Evolutionary conservation across 2,113 vertebrate genomes (phyloP).

Genomic region (Eudyptes chrysolophus): DNA sequence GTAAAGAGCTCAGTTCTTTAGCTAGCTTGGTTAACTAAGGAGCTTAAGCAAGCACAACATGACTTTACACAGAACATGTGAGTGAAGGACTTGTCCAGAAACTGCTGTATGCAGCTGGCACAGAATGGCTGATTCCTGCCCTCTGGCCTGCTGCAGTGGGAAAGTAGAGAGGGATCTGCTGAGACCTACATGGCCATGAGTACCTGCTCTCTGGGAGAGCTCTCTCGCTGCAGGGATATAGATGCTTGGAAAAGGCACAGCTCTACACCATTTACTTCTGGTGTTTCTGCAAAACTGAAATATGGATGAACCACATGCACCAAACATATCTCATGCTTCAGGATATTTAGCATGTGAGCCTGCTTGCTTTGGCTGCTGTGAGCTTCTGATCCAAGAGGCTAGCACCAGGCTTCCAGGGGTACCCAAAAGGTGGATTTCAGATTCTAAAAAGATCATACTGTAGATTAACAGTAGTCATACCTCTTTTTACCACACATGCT

Average conservation of each 20-base stretch:
- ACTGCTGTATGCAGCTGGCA: not conserved
- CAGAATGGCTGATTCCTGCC: not conserved
- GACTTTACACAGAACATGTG: not conserved
- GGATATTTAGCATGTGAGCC: not conserved
- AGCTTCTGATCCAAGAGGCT: not conserved
- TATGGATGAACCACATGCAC: not conserved
- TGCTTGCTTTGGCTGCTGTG: not conserved
- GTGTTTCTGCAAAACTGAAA: not conserved
- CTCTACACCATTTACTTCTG: not conserved
- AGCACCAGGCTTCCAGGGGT: not conserved
- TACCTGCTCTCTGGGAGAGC: not conserved
- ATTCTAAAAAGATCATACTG: not conserved
- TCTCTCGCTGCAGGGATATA: not conserved
- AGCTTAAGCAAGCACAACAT: not conserved
- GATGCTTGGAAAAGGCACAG: not conserved
- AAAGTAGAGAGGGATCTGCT: not conserved
- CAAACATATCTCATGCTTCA: not conserved
- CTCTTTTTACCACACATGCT: not conserved
- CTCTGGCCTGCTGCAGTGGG: not conserved
- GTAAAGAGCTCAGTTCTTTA: not conserved
- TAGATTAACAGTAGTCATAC: not conserved
- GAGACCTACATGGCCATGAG: rapidly evolving
- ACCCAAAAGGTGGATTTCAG: not conserved
- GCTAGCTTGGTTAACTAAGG: not conserved
- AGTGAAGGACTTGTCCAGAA: not conserved